Evolutionary conservation across 2,797 vertebrate genomes (phyloP).

Genomic region (Lutjanus argentimaculatus): DNA sequence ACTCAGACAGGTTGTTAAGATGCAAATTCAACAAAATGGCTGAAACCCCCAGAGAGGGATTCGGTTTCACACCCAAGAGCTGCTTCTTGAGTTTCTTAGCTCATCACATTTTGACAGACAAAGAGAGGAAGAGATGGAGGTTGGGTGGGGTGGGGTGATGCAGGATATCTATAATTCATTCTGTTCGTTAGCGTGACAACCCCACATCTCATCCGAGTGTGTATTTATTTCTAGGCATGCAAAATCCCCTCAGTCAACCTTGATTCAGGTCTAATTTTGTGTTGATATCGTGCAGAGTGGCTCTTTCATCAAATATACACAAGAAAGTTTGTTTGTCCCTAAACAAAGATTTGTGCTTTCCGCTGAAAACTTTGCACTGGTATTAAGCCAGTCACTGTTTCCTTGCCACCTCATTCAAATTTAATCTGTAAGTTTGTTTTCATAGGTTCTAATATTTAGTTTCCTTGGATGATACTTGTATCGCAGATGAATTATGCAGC

Average conservation of each 20-base stretch:
- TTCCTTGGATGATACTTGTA: conserved; percentile 50
- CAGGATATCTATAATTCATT: conserved; percentile 72
- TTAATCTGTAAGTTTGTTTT: conserved; percentile 54
- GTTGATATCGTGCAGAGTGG: background rate
- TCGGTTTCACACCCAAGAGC: conserved; percentile 79
- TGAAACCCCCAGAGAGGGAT: conserved; percentile 75
- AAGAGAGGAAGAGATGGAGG: conserved; percentile 37
- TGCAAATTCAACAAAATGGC: conserved; percentile 84
- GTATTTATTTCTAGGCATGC: conserved; percentile 19
- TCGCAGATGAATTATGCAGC: conserved; percentile 59
- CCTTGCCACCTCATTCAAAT: conserved; percentile 37
- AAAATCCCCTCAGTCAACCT: conserved; percentile 28
- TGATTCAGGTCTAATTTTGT: conserved; percentile 32
- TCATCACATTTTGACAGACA: conserved; percentile 79
- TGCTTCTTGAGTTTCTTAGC: conserved; percentile 75
- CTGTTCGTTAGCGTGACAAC: conserved; percentile 54
- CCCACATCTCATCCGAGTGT: conserved; percentile 30
- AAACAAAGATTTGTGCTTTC: conserved; percentile 25
- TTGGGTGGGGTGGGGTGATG: conserved; percentile 48
- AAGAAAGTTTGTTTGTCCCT: conserved; percentile 17
- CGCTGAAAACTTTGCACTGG: background rate
- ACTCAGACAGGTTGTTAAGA: conserved; percentile 83
- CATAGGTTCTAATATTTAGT: conserved; percentile 61
- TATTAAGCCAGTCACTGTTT: conserved; percentile 1
- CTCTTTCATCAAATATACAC: conserved; percentile 39